Conservation (phyloP, 2,797 vertebrate species). For the Allobates femoralis region DNA sequence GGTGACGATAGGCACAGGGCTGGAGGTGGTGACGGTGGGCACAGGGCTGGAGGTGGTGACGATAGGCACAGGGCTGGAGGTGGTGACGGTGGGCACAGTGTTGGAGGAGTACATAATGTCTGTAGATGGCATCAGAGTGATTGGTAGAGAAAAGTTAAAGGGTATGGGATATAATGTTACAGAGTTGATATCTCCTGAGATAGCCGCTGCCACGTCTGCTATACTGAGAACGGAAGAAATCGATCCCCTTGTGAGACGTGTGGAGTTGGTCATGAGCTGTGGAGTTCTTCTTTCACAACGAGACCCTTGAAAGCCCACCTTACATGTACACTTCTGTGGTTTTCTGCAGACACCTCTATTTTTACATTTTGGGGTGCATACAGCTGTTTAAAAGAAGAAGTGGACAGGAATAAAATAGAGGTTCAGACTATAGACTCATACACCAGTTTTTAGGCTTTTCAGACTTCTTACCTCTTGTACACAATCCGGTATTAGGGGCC, state of each 20-base stretch:
- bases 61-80: too few relatives aligned
- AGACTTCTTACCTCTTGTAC: constrained; percentile 68
- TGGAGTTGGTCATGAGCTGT: neutral
- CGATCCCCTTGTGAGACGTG: too few relatives aligned
- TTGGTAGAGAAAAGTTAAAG: neutral
- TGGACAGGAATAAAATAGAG: neutral
- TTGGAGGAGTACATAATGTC: neutral
- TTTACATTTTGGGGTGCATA: constrained; percentile 93
- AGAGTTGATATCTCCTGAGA: too few relatives aligned
- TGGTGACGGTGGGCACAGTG: neutral
- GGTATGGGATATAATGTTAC: neutral
- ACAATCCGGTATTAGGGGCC: constrained; percentile 65
- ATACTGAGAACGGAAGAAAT: neutral
- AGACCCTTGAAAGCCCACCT: constrained; percentile 89
- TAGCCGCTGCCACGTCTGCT: neutral
- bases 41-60: too few relatives aligned
- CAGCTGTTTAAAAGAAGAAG: constrained; percentile 76
- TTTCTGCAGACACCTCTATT: constrained; percentile 95
- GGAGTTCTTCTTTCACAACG: constrained; percentile 82
- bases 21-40: neutral
- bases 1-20: neutral
- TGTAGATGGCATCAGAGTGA: neutral
- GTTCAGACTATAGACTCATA: neutral
- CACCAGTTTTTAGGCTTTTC: neutral
- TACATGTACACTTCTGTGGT: constrained; percentile 92